Conservation (phyloP, 2,797 vertebrate genomes). For the Sebastes steindachneri region DNA sequence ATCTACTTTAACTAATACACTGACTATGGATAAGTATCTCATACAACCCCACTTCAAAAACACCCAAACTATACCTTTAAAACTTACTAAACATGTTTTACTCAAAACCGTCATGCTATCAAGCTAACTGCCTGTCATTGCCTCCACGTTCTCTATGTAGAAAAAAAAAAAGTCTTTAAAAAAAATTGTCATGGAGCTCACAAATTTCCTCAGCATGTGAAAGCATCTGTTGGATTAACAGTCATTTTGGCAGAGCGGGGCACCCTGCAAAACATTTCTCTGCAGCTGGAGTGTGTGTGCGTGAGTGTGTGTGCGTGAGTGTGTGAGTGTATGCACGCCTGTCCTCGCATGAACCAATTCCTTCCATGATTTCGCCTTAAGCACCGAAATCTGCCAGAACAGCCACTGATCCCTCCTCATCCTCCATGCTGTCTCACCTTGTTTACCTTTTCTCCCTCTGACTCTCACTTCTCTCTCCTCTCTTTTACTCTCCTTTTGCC, state of each 20-base stretch:
- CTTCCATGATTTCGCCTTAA: slow-evolving; percentile 18
- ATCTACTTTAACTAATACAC: no score
- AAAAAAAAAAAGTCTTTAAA: not conserved
- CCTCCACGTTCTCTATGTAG: not conserved
- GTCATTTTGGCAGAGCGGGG: slow-evolving; percentile 38
- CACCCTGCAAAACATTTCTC: slow-evolving; percentile 23
- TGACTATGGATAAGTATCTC: no score
- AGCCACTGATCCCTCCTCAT: not conserved
- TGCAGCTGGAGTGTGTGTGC: slow-evolving; percentile 35
- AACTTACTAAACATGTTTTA: not conserved
- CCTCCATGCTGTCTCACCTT: slow-evolving; percentile 1
- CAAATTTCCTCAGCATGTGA: slow-evolving; percentile 30
- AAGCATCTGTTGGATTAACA: slow-evolving; percentile 56
- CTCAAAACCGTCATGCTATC: not conserved
- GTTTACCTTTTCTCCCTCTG: not conserved
- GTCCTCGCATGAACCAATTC: slow-evolving; percentile 36
- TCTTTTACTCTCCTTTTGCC: not conserved
- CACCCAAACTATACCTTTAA: not conserved
- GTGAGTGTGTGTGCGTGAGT: not conserved
- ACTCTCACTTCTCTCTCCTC: slow-evolving; percentile 3
- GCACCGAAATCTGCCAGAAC: slow-evolving; percentile 24
- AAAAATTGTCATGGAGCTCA: slow-evolving; percentile 17
- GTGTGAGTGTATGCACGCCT: not conserved
- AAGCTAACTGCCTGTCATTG: slow-evolving; percentile 22
- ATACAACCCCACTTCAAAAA: no score